phyloP scores from a whole-genome alignment of 1,140 invertebrate species.

The Drosophila nannoptera region DNA sequence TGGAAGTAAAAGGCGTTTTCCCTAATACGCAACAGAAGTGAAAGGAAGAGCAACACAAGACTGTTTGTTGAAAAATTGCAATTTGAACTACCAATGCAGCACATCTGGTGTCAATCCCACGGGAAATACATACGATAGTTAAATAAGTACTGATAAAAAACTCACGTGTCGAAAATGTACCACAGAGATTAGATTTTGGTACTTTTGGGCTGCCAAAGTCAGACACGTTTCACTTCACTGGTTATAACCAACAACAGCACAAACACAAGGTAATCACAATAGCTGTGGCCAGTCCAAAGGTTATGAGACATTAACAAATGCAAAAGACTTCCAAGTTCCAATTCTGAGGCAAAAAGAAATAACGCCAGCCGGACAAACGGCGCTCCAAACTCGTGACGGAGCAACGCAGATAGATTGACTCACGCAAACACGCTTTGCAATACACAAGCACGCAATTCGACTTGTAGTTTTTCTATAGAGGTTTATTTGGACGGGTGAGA shows the following conservation, averaged over 20 bases:
- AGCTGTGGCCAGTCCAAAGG: constrained; percentile 62
- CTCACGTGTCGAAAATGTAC: constrained; percentile 59
- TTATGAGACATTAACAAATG: constrained; percentile 59
- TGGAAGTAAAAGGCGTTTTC: constrained; percentile 73
- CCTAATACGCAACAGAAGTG: constrained; percentile 50
- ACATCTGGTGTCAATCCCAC: constrained; percentile 14
- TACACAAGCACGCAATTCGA: constrained; percentile 39
- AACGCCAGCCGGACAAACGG: constrained; percentile 44
- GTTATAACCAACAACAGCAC: constrained; percentile 19
- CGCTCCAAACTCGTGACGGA: constrained; percentile 70
- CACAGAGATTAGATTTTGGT: constrained; percentile 29
- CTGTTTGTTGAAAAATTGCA: constrained; percentile 3
- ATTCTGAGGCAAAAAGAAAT: constrained; percentile 50
- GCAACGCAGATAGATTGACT: constrained; percentile 27
- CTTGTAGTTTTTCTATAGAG: constrained; percentile 12
- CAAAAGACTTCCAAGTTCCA: constrained; percentile 36
- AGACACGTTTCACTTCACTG: constrained; percentile 59
- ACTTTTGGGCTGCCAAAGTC: constrained; percentile 17
- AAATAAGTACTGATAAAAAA: constrained; percentile 37
- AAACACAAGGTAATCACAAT: constrained; percentile 34
- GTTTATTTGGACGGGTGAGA: constrained; percentile 12
- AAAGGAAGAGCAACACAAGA: constrained; percentile 48
- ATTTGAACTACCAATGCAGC: constrained; percentile 5
- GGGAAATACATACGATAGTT: constrained; percentile 37
- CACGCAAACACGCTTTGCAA: constrained; percentile 14